A percentile compares a stretch with the other conserved stretches of the same genome.
phyloP scores from a whole-genome alignment of 2,888 invertebrate genomes.

The Napeogenes inachia region DNA sequence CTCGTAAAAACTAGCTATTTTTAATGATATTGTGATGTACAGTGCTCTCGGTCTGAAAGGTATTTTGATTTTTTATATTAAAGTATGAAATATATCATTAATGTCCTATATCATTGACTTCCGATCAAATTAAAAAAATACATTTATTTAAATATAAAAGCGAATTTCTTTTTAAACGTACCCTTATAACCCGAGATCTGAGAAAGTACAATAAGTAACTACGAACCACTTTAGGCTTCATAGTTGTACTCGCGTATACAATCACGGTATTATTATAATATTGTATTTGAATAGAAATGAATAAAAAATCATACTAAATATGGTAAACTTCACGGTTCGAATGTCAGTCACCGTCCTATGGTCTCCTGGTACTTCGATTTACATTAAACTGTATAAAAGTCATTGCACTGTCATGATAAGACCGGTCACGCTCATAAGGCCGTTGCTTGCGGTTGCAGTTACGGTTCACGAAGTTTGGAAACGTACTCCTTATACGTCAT shows the following conservation, averaged over 20 bases:
- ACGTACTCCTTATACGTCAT: constrained; percentile 19
- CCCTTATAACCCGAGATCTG: no score
- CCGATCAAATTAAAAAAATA: no score
- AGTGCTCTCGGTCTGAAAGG: neutral
- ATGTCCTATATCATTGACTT: no score
- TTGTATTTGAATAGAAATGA: neutral
- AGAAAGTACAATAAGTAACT: no score
- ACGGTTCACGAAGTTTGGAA: constrained; percentile 21
- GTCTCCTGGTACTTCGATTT: constrained; percentile 7
- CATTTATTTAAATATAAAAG: no score
- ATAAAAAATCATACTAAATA: neutral
- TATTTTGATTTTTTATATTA: no score
- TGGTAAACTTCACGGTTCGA: neutral
- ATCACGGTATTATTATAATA: neutral
- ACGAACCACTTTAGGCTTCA: no score
- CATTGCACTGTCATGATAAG: constrained; percentile 26
- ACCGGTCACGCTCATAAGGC: constrained; percentile 31
- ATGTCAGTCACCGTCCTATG: neutral
- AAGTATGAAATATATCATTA: no score
- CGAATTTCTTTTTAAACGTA: no score
- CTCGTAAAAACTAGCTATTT: constrained; percentile 29
- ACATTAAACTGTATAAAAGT: constrained; percentile 14
- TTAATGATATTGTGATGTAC: constrained; percentile 27
- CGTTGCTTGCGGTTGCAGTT: constrained; percentile 30
- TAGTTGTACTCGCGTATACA: no score